Evolutionary conservation across 1,140 invertebrate species (phyloP), one percentile per base, ranked within the genome.

Genomic region (Lineus longissimus): DNA sequence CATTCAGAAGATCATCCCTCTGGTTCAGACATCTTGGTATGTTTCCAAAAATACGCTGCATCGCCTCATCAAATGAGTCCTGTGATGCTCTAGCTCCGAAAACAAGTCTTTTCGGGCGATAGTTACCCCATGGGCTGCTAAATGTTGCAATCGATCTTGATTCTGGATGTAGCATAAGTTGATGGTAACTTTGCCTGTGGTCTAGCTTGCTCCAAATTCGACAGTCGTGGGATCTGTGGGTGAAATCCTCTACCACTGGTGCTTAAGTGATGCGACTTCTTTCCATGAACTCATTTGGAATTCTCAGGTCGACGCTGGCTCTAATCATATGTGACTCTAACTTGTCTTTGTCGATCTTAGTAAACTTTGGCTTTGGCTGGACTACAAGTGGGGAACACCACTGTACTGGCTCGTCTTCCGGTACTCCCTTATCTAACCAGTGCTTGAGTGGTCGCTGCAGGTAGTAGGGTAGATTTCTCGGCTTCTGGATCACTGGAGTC

Each of bases 11-110:
- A 36, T 65, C 64, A 56, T 65, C 61, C 33, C 63, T 43, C 29
- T 66, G 64, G 31, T 65, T 69, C 58, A 65, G 19, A 54, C 67
- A 66, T 7, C 61, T 60, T 0, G 67, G 64, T 59, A 65, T 63
- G 30, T 55, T 57, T 2, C 65, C 56, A 66, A 63, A 66, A 56
- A 63, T 57, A 31, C 58, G 59, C 13, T 30, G 62, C 57, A 63
- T 65, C 9, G 62, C 27, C 41, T 66, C 63, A 66, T 69, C 61
- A 60, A 69, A 68, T 15, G 59, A 23, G 55, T 68, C 62, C 58
- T 64, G 57, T 31, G 63, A 68, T 13, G 57, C 33, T 30, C 65
- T 59, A 4, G 47, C 63, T 65, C 61, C 63, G 60, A 63, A 62
- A 41, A 62, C 62, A 2, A 59, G 41, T 43, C 25, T 13, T 4